Evolutionary conservation across 2,888 invertebrate species (phyloP), one percentile per base, ranked within the genome.

Genomic region (Julus scandinavius): DNA sequence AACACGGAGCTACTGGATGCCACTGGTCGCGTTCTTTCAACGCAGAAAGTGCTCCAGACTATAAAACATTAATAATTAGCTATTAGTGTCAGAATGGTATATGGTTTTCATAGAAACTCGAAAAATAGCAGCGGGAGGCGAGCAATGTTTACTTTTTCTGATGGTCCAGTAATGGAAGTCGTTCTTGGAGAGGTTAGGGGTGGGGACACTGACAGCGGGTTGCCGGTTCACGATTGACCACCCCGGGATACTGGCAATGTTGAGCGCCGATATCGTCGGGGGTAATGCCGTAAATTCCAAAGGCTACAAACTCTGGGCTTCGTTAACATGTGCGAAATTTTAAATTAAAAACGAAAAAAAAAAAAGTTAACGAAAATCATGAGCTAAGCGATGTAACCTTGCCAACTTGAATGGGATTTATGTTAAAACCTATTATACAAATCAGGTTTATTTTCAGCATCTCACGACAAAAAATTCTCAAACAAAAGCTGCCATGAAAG

Each of bases 1-100:
- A 29, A 72, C 72, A 72, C 63, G 72, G 72, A 20, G 72, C 72
- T 72, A 72, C 72, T 72, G 72, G 72, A 72, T 72, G 72, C 72
- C 72, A 72, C 72, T 72, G 72, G 72, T 72, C 29, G 72, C 72
- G 72, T 72, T 72, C 72, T 72, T 72, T 72, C 72, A 72, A 72
- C 72, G 72, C 72, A 72, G 29, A 72, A 72, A 72, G 72, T 72
- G 72, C 72, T 72, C 72, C 72, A 72, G 72, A 72, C 72, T 72
- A 72, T 72, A 72, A 72, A 72, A 72, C 72, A 72, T 72, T 72
- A 72, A 72, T 29, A 72, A 72, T 20, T 72, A 72, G 72, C 72
- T 29, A 72, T 72, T 72, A 72, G 72, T 29, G 72, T 72, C 72
- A 72, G 72, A 72, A 72, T 72, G 72, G 72, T 72, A 72, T 72